A percentile compares a stretch with the other conserved stretches of the same genome.
phyloP scores from a whole-genome alignment of 2,888 invertebrate genomes.

The Chironomus riparius region DNA sequence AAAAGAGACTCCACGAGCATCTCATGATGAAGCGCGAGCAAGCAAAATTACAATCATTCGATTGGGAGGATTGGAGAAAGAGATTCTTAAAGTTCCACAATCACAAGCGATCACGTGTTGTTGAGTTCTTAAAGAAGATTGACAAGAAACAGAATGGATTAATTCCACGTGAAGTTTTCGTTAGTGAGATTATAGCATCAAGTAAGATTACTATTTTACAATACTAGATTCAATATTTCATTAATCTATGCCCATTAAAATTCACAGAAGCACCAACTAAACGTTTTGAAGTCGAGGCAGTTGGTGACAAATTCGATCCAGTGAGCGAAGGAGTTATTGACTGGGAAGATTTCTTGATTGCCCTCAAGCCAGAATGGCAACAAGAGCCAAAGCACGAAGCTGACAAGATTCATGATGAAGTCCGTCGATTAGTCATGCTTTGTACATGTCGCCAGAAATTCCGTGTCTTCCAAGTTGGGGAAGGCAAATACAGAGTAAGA shows the following conservation, averaged over 20 bases:
- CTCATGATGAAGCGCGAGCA: slow-evolving; percentile 85
- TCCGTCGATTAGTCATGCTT: slow-evolving; percentile 89
- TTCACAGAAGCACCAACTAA: slow-evolving; percentile 92
- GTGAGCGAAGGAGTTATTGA: slow-evolving; percentile 92
- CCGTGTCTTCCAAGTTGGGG: slow-evolving; percentile 97
- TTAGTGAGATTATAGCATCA: slow-evolving; percentile 94
- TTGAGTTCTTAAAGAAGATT: slow-evolving; percentile 97
- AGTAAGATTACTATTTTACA: slow-evolving; percentile 66
- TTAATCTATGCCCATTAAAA: too few relatives aligned
- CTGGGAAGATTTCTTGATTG: slow-evolving; percentile 98
- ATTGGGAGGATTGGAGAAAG: slow-evolving; percentile 99
- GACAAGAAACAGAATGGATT: slow-evolving; percentile 97
- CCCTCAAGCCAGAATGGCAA: slow-evolving; percentile 90
- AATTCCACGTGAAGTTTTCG: slow-evolving; percentile 92
- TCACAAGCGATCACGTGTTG: slow-evolving; percentile 95
- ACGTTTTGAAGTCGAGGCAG: slow-evolving; percentile 95
- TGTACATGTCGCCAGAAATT: slow-evolving; percentile 98
- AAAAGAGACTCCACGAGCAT: slow-evolving; percentile 87
- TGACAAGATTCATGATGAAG: slow-evolving; percentile 97
- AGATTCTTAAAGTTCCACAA: slow-evolving; percentile 98
- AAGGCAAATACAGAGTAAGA: slow-evolving; percentile 96
- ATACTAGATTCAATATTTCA: too few relatives aligned
- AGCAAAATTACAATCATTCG: slow-evolving; percentile 95
- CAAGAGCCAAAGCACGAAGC: slow-evolving; percentile 79
- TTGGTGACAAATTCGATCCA: slow-evolving; percentile 95